Conservation (phyloP, 2,797 vertebrate species). For the Propithecus perrieri region DNA sequence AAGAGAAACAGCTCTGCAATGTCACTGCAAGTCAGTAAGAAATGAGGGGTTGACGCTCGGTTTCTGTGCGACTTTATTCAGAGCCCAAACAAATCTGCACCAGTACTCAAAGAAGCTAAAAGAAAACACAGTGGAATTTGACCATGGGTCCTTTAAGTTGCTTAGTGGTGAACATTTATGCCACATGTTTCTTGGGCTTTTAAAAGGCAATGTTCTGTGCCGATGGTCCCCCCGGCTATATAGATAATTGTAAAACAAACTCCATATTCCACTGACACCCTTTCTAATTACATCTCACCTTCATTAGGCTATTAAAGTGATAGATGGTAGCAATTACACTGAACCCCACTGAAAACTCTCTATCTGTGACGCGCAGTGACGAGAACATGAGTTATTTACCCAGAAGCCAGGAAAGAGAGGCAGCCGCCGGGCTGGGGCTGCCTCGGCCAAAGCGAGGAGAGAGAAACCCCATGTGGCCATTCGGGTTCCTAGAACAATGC, state of each 20-base stretch:
- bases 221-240: slow-evolving; percentile 76
- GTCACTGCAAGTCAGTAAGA: not conserved
- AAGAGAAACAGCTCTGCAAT: not conserved
- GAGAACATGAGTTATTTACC: slow-evolving; percentile 80
- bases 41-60: not conserved
- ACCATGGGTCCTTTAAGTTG: slow-evolving; percentile 74
- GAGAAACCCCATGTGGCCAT: not conserved
- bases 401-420: not conserved
- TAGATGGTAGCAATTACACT: slow-evolving; percentile 86
- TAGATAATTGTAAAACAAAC: slow-evolving; percentile 88
- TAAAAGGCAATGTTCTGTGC: slow-evolving; percentile 83
- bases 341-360: slow-evolving; percentile 83
- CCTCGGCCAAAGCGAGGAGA: not conserved
- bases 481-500: not conserved
- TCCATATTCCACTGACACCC: slow-evolving; percentile 85
- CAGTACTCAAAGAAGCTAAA: not conserved
- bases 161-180: slow-evolving; percentile 76
- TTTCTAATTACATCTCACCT: slow-evolving; percentile 89
- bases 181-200: slow-evolving; percentile 78
- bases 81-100: not conserved
- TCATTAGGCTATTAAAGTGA: slow-evolving; percentile 88
- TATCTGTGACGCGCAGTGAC: slow-evolving; percentile 70
- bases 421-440: not conserved
- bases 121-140: slow-evolving; percentile 62
- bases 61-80: not conserved